Percentiles rank a stretch among this genome's conserved stretches.
Conservation (phyloP, 2,888 invertebrate species). For the Cerastis leucographa region DNA sequence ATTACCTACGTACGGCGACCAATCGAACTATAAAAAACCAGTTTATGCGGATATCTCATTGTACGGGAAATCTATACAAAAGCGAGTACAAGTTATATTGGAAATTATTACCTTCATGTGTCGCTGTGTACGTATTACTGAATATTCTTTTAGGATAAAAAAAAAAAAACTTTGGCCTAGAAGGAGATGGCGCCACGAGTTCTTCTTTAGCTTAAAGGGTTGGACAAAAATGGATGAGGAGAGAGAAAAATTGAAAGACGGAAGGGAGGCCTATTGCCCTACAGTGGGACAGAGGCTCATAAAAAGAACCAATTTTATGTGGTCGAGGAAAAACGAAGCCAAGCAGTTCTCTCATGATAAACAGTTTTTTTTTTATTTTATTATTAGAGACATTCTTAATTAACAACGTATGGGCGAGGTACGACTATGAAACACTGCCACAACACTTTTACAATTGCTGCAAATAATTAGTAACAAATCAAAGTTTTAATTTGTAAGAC, state of each 20-base stretch:
- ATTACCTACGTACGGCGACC: background rate
- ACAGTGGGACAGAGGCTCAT: background rate
- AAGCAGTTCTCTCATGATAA: background rate
- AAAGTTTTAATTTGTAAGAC: background rate
- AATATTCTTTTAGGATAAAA: constrained; percentile 1
- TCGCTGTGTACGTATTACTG: background rate
- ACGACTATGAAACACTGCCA: background rate
- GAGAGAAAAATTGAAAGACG: background rate
- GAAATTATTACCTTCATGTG: too few relatives aligned
- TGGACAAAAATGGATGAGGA: too few relatives aligned
- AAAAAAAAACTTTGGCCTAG: background rate
- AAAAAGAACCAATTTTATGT: background rate
- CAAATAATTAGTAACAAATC: background rate
- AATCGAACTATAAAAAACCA: too few relatives aligned
- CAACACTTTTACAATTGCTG: background rate
- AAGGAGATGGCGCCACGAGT: background rate
- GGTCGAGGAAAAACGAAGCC: background rate
- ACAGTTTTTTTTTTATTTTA: background rate
- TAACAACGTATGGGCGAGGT: background rate
- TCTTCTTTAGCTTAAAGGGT: background rate
- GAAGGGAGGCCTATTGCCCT: background rate
- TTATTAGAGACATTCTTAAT: background rate
- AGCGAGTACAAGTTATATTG: too few relatives aligned
- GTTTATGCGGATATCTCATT: too few relatives aligned
- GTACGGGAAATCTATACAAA: too few relatives aligned